Percentiles rank a stretch among this genome's conserved stretches.
phyloP scores from a whole-genome alignment of 2,113 vertebrate genomes.

The Paralichthys olivaceus region DNA sequence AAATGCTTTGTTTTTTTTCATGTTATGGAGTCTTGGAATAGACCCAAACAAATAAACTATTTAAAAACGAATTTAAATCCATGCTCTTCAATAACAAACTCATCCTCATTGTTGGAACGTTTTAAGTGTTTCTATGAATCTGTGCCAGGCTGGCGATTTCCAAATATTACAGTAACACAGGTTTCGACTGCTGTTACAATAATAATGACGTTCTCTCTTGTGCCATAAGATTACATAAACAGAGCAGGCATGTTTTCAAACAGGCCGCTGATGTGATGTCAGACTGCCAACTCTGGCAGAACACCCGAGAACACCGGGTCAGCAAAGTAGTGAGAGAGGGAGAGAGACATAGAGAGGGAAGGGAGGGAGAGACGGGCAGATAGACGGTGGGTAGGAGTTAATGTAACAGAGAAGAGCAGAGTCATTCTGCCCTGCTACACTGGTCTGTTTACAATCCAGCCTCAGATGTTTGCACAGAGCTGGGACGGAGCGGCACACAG shows the following conservation, averaged over 20 bases:
- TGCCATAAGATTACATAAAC: constrained; percentile 60
- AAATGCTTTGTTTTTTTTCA: too few relatives aligned
- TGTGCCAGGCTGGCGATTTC: constrained; percentile 18
- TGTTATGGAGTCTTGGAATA: too few relatives aligned
- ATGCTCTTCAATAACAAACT: too few relatives aligned
- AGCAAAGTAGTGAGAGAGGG: constrained; percentile 24
- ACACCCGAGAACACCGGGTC: constrained; percentile 33
- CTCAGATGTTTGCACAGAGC: constrained; percentile 59
- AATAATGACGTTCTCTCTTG: constrained; percentile 22
- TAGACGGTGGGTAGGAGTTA: constrained; percentile 38
- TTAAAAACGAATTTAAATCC: too few relatives aligned
- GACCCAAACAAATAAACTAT: too few relatives aligned
- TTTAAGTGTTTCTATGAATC: neutral
- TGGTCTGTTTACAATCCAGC: constrained; percentile 62
- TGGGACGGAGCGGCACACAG: constrained; percentile 52
- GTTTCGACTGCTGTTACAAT: neutral
- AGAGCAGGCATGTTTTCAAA: constrained; percentile 5
- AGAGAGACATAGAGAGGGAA: neutral
- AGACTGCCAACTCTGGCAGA: constrained; percentile 22
- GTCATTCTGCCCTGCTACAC: constrained; percentile 38
- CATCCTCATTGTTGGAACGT: too few relatives aligned
- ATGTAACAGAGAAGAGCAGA: constrained; percentile 43
- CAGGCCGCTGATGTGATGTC: neutral
- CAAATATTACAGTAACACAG: neutral
- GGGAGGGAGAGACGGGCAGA: neutral